Evolutionary conservation across 2,888 invertebrate genomes (phyloP).

Genomic region (Galerucella calmariensis): DNA sequence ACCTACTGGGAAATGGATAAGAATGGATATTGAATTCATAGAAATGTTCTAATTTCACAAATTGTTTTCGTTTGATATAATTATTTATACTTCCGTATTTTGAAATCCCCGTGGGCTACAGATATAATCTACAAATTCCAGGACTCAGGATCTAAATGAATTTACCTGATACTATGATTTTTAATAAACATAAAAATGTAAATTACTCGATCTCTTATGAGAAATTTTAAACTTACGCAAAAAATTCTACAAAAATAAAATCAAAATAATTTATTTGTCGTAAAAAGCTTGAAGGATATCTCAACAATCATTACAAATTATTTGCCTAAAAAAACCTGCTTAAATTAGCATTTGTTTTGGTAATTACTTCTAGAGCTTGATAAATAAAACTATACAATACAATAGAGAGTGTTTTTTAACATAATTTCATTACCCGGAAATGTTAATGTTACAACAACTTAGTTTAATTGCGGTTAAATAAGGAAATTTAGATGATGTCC

Average conservation of each 20-base stretch:
- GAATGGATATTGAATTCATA: no score
- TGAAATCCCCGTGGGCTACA: no score
- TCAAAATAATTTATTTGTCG: neutral
- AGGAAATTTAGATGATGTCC: no score
- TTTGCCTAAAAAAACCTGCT: neutral
- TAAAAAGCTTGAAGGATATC: constrained; percentile 5
- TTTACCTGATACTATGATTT: neutral
- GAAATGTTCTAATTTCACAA: no score
- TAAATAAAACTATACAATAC: neutral
- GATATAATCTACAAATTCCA: no score
- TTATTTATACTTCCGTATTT: no score
- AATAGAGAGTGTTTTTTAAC: neutral
- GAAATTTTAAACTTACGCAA: neutral
- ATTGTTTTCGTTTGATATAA: no score
- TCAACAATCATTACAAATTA: neutral
- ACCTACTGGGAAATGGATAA: no score
- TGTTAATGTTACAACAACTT: neutral
- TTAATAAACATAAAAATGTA: neutral
- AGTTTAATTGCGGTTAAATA: no score
- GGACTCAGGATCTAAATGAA: neutral
- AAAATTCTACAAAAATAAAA: constrained; percentile 6
- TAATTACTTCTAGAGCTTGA: constrained; percentile 1
- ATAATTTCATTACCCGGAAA: neutral
- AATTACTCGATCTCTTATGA: neutral
- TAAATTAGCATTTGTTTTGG: neutral